A percentile compares a stretch with the other conserved stretches of the same genome.
Evolutionary conservation across 2,797 vertebrate species (phyloP).

Genomic region (Sebastes vulpes): DNA sequence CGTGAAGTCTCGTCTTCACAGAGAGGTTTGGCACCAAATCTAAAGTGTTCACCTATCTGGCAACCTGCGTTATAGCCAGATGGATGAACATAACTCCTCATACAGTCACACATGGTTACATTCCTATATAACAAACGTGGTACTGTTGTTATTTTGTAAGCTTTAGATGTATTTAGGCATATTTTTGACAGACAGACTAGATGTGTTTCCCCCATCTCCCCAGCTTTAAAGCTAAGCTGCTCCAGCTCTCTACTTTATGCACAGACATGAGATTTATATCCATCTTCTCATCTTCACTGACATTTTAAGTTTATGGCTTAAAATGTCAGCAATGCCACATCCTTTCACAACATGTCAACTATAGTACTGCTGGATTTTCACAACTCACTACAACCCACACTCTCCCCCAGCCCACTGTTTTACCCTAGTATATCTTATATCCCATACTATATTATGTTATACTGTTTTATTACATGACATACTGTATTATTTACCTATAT

Average conservation of each 20-base stretch:
- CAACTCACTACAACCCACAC: background rate
- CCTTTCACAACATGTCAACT: background rate
- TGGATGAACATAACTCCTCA: background rate
- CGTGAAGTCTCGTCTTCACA: background rate
- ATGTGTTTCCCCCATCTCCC: background rate
- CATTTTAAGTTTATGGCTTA: background rate
- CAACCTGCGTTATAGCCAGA: background rate
- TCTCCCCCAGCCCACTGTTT: background rate
- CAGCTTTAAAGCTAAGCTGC: conserved; percentile 24
- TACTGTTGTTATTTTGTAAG: background rate
- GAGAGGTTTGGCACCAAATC: background rate
- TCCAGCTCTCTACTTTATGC: conserved; percentile 22
- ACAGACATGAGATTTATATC: conserved; percentile 30
- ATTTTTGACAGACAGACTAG: conserved; percentile 11
- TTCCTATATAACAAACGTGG: background rate
- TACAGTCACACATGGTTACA: background rate
- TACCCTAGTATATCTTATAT: background rate
- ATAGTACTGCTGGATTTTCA: background rate
- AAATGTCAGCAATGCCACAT: background rate
- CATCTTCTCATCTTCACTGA: conserved; percentile 22
- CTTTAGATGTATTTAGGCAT: background rate
- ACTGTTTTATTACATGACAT: background rate
- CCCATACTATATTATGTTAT: background rate
- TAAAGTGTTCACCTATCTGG: background rate
- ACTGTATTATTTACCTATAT: background rate